These are phyloP conservation scores for Pao palembangensis DNA, from an alignment of 2,113 vertebrate species.

Conservation along the genomic window DNA sequence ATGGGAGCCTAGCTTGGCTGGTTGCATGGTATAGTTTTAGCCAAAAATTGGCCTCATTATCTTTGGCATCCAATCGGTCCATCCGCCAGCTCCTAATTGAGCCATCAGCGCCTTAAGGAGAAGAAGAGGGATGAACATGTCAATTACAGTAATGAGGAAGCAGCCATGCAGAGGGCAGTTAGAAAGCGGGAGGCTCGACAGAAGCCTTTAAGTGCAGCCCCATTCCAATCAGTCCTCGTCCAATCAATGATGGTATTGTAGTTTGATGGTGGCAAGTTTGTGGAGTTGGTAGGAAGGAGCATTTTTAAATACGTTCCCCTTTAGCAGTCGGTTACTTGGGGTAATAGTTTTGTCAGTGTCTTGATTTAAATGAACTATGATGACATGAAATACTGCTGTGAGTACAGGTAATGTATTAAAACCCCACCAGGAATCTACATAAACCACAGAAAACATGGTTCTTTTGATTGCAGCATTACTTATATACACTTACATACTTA, in stretches of 20 bases:
- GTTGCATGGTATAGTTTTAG: constrained; percentile 33
- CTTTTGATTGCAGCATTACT: not conserved
- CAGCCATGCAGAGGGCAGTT: constrained; percentile 59
- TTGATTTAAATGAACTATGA: constrained; percentile 20
- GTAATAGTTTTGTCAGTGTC: constrained; percentile 24
- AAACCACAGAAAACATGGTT: not conserved
- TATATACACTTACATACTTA: too few species aligned
- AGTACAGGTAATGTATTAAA: too few species aligned
- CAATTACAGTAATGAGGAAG: constrained; percentile 72
- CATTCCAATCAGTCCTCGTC: constrained; percentile 30
- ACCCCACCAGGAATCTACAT: not conserved
- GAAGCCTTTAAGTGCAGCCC: constrained; percentile 32
- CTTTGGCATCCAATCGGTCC: constrained; percentile 58
- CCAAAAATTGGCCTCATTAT: constrained; percentile 58
- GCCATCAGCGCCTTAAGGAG: constrained; percentile 64
- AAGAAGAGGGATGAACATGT: constrained; percentile 57
- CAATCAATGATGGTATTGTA: constrained; percentile 48
- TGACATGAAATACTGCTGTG: not conserved
- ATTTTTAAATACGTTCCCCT: constrained; percentile 27
- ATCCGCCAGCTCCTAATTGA: constrained; percentile 64
- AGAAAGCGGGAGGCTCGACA: constrained; percentile 37
- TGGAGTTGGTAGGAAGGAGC: constrained; percentile 13
- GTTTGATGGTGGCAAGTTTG: constrained; percentile 18
- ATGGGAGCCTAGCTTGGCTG: constrained; percentile 26
- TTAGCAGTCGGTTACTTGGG: not conserved